Percentiles rank a stretch among this genome's conserved stretches.
These are phyloP conservation scores for Pycnonotus jocosus DNA, from an alignment of 2,113 vertebrate species.

Conservation along the genomic window DNA sequence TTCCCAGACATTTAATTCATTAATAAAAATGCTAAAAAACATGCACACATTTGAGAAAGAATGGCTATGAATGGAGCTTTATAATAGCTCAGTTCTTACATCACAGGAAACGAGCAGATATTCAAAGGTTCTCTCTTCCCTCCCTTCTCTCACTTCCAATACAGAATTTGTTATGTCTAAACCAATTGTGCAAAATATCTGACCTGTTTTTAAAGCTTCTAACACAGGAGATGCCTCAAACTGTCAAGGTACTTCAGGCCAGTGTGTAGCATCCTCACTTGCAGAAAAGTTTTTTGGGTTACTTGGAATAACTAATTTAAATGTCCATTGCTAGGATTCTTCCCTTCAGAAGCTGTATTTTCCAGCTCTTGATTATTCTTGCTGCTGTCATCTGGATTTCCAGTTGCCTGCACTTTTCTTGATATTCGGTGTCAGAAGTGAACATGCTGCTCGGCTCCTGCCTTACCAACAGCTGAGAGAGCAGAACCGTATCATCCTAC, in stretches of 20 bases:
- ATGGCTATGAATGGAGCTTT: neutral
- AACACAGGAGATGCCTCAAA: neutral
- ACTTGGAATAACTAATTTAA: neutral
- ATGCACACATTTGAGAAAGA: neutral
- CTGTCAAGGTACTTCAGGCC: neutral
- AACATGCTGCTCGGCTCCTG: neutral
- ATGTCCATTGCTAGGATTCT: neutral
- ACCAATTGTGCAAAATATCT: neutral
- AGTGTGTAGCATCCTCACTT: neutral
- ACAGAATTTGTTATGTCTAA: neutral
- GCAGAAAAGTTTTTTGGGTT: neutral
- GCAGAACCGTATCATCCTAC: neutral
- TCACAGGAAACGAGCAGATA: neutral
- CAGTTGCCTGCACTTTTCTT: neutral
- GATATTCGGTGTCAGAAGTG: neutral
- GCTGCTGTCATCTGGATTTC: neutral
- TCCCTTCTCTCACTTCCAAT: neutral
- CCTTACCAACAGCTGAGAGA: neutral
- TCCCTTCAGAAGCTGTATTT: neutral
- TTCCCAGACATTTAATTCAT: neutral
- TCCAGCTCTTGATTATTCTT: neutral
- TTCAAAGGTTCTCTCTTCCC: neutral
- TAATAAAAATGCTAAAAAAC: neutral
- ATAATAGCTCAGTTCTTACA: neutral
- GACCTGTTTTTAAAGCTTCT: neutral